These are phyloP conservation scores for Dendrocopos noguchii DNA, from an alignment of 2,113 vertebrate species.

Conservation along the genomic window DNA sequence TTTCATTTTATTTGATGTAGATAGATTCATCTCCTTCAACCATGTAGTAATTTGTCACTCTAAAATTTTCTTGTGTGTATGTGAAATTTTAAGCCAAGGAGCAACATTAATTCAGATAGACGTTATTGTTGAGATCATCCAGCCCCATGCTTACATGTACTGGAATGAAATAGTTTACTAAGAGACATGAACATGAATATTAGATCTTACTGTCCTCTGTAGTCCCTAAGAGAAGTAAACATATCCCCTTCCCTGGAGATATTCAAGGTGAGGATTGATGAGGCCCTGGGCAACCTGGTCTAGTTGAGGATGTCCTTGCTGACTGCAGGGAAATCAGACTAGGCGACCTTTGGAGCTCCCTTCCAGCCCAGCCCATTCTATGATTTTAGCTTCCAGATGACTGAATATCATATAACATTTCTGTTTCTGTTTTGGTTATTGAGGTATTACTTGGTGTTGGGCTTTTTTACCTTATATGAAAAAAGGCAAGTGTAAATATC, in stretches of 20 bases:
- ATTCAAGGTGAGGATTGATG: too few species aligned
- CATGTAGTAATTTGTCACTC: not conserved
- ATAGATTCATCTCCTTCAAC: not conserved
- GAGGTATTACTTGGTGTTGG: not conserved
- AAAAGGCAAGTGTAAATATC: not conserved
- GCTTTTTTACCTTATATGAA: not conserved
- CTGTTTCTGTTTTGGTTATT: not conserved
- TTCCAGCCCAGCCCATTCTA: too few species aligned
- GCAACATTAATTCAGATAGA: not conserved
- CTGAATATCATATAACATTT: not conserved
- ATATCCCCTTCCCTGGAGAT: too few species aligned
- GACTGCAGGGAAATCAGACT: too few species aligned
- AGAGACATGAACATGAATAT: not conserved
- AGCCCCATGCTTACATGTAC: not conserved
- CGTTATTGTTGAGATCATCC: not conserved
- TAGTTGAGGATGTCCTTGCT: too few species aligned
- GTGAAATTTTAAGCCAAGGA: not conserved
- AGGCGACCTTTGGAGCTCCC: too few species aligned
- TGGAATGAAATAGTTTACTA: not conserved
- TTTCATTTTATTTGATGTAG: conserved; percentile 6
- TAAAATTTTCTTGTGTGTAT: not conserved
- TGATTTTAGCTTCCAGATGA: not conserved
- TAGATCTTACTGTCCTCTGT: not conserved
- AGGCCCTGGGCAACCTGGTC: too few species aligned
- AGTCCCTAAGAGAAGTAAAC: not conserved